Percentiles rank a stretch among this genome's conserved stretches.
These are phyloP conservation scores for Charadrius vociferus DNA, from an alignment of 2,113 vertebrate species.

Conservation along the genomic window DNA sequence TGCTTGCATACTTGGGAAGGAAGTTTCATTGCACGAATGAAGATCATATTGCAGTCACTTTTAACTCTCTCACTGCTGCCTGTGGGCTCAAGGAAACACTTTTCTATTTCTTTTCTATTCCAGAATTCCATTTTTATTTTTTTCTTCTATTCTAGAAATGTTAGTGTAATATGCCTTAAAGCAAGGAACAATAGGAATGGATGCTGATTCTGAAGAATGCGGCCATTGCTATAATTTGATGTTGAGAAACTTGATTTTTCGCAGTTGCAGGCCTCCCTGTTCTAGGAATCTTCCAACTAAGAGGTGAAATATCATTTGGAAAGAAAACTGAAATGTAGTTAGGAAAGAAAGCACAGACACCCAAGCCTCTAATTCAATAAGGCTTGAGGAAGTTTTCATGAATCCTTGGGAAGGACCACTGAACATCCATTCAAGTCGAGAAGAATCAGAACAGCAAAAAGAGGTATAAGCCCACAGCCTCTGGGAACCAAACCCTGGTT, in stretches of 20 bases:
- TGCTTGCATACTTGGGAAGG: background rate
- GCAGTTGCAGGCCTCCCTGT: background rate
- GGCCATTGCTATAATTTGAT: background rate
- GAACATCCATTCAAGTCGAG: background rate
- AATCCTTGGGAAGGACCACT: background rate
- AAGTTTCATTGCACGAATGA: background rate
- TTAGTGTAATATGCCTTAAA: background rate
- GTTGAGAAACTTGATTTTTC: background rate
- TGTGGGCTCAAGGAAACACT: background rate
- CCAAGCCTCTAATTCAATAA: background rate
- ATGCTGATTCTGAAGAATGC: background rate
- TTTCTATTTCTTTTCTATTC: background rate
- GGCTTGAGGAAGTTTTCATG: background rate
- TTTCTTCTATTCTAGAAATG: background rate
- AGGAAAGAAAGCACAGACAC: background rate
- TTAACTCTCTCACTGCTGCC: constrained; percentile 20
- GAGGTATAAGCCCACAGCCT: background rate
- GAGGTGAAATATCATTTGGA: background rate
- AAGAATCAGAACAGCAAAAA: background rate
- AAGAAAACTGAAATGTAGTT: background rate
- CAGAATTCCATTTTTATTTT: background rate
- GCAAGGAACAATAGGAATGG: background rate
- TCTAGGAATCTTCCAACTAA: background rate
- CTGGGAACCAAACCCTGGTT: background rate
- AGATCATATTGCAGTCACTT: background rate